Evolutionary conservation across 1,140 invertebrate species (phyloP), one percentile per base, ranked within the genome.

Genomic region (Calycopis cecrops): DNA sequence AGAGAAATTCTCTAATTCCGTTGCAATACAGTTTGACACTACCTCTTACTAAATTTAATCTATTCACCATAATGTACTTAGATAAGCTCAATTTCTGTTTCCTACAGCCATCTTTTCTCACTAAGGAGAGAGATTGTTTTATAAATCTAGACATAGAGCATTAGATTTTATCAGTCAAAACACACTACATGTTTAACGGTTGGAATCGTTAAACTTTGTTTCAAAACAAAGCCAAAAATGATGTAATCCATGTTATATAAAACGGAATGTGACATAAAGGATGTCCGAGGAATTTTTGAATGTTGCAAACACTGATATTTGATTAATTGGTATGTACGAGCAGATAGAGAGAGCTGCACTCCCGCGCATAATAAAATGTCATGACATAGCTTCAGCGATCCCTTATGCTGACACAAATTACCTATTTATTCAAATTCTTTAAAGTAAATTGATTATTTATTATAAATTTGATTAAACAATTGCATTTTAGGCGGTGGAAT

Each of bases 301-400:
- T 51, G 55, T 54, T 28, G 6, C 34, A 61, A n/a, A 38, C 35
- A 18, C 42, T 53, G 42, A 52, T 65, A 55, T 48, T 54, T 70
- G 58, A 67, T 71, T 65, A 58, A 73, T 77, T 75, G 56, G 63
- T 78, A 78, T 78, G 75, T 70, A 63, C 9, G 51, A 35, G 3
- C 48, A 17, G 52, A 7, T 52, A 60, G 73, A 67, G 73, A 78
- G 75, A 78, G 71, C 71, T 55, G 28, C 21, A 33, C 51, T 38
- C 33, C 35, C 33, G 14, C 58, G 69, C 60, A 73, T 72, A 62
- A 38, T 58, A 60, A 73, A 61, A 33, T n/a, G 44, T 50, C 51
- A 28, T 57, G 44, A 48, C 48, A 51, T 51, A 35, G 28, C 16
- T 14, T 51, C n/a, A 38, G 9, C 44, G 49, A 35, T 17, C n/a